phyloP scores from a whole-genome alignment of 2,888 invertebrate genomes.

The Clostera curtula region DNA sequence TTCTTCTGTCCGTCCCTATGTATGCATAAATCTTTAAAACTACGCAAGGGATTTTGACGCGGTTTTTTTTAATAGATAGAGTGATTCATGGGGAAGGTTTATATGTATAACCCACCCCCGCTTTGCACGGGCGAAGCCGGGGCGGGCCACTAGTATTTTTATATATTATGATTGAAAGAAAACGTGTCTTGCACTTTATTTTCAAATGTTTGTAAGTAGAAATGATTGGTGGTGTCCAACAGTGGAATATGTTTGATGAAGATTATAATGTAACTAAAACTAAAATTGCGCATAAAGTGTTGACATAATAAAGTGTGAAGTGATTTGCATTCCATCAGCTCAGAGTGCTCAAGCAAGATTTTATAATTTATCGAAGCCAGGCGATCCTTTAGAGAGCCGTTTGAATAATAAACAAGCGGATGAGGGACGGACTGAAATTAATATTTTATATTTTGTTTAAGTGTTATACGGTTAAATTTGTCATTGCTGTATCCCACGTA shows the following conservation, averaged over 20 bases:
- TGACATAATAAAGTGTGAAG: conserved; percentile 21
- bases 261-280: neutral
- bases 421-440: conserved; percentile 33
- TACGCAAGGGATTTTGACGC: too few relatives aligned
- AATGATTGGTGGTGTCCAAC: neutral
- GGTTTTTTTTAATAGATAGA: too few relatives aligned
- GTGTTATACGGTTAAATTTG: conserved; percentile 11
- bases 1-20: too few relatives aligned
- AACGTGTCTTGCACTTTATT: too few relatives aligned
- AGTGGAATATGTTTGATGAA: neutral
- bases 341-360: conserved; percentile 35
- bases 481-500: conserved; percentile 1
- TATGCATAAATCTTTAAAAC: too few relatives aligned
- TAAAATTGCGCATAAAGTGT: neutral
- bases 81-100: too few relatives aligned
- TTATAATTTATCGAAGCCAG: conserved; percentile 49
- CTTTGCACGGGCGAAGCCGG: too few relatives aligned
- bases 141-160: too few relatives aligned
- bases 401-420: conserved; percentile 43
- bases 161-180: too few relatives aligned
- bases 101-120: too few relatives aligned
- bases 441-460: conserved; percentile 38
- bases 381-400: conserved; percentile 41
- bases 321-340: conserved; percentile 48
- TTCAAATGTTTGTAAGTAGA: too few relatives aligned